Conservation (phyloP, 2,797 vertebrate genomes). For the Sternotherus odoratus region DNA sequence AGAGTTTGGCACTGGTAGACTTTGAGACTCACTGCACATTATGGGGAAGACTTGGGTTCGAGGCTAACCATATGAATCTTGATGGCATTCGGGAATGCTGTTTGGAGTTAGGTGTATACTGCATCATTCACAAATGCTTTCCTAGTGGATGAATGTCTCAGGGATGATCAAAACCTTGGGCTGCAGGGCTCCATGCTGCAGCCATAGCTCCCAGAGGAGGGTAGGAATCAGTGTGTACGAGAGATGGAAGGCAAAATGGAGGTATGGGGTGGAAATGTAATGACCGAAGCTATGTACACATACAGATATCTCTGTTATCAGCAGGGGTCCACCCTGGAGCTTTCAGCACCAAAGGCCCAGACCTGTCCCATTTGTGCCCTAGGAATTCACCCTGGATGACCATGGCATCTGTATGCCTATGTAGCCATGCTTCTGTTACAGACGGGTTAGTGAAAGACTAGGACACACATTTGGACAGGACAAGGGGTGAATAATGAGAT, state of each 20-base stretch:
- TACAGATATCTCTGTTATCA: neutral
- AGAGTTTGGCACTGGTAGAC: neutral
- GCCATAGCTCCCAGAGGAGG: neutral
- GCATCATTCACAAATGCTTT: neutral
- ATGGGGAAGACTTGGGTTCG: neutral
- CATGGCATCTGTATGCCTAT: neutral
- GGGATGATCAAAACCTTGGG: neutral
- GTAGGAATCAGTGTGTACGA: neutral
- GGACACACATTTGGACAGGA: neutral
- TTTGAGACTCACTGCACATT: neutral
- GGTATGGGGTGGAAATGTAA: neutral
- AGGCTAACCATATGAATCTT: neutral
- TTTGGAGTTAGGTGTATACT: neutral
- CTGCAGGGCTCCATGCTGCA: neutral
- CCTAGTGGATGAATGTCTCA: neutral
- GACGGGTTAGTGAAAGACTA: neutral
- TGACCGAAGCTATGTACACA: neutral
- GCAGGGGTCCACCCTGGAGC: neutral
- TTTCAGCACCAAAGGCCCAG: neutral
- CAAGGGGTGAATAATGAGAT: neutral
- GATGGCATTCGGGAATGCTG: neutral
- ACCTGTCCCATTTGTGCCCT: neutral
- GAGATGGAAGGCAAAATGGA: neutral
- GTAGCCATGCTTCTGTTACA: neutral
- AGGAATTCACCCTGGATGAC: neutral